These are phyloP conservation scores for Cotesia typhae DNA, from an alignment of 1,140 invertebrate species.

Conservation along the genomic window DNA sequence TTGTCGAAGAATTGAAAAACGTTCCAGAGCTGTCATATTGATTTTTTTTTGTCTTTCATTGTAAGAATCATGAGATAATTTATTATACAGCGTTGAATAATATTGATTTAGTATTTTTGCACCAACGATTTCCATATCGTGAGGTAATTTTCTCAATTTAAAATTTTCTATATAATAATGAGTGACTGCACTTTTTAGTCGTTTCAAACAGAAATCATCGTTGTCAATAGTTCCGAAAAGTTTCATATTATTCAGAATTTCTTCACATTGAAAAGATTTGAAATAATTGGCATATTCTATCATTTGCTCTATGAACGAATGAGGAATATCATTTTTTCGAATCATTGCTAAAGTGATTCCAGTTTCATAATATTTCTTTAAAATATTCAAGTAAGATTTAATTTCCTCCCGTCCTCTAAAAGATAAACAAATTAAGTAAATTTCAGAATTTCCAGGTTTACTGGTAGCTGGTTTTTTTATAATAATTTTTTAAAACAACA, in stretches of 20 bases:
- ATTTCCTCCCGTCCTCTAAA: slow-evolving; percentile 68
- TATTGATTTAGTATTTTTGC: slow-evolving; percentile 36
- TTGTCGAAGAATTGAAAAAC: slow-evolving; percentile 36
- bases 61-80: slow-evolving; percentile 49
- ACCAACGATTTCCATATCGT: slow-evolving; percentile 45
- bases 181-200: slow-evolving; percentile 45
- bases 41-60: slow-evolving; percentile 49
- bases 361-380: slow-evolving; percentile 67
- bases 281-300: slow-evolving; percentile 72
- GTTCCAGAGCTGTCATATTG: slow-evolving; percentile 38
- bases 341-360: slow-evolving; percentile 67
- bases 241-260: slow-evolving; percentile 73
- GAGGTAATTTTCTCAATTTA: slow-evolving; percentile 44
- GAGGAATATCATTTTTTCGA: slow-evolving; percentile 69
- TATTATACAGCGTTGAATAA: slow-evolving; percentile 27
- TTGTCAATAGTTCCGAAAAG: slow-evolving; percentile 57
- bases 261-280: slow-evolving; percentile 71
- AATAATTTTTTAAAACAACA: slow-evolving; percentile 77
- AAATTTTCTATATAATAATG: slow-evolving; percentile 47
- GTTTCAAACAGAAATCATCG: slow-evolving; percentile 23
- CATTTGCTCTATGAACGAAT: slow-evolving; percentile 75
- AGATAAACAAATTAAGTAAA: slow-evolving; percentile 83
- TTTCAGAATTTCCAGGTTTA: slow-evolving; percentile 93
- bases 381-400: slow-evolving; percentile 59
- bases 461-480: slow-evolving; percentile 91